Evolutionary conservation across 2,113 vertebrate genomes (phyloP).

Genomic region (Oncorhynchus keta): DNA sequence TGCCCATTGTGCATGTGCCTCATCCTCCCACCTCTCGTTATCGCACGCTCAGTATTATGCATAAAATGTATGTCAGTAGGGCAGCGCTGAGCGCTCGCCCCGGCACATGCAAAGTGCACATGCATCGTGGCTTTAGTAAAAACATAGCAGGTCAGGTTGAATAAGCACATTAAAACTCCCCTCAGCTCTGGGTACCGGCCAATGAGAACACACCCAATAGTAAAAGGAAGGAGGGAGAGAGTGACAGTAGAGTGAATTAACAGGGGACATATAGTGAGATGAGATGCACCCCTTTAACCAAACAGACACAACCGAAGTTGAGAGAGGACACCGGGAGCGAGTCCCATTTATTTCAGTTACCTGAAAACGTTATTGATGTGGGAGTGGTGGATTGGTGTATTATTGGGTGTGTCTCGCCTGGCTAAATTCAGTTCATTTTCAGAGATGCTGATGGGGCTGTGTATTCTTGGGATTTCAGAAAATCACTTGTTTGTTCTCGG

Average conservation of each 20-base stretch:
- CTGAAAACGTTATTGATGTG: slow-evolving; percentile 73
- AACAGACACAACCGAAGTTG: slow-evolving; percentile 58
- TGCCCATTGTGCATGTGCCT: slow-evolving; percentile 74
- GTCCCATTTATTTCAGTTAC: slow-evolving; percentile 67
- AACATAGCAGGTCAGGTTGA: slow-evolving; percentile 50
- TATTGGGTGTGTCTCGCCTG: slow-evolving; percentile 32
- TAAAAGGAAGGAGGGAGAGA: slow-evolving; percentile 46
- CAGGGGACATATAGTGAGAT: slow-evolving; percentile 33
- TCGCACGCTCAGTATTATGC: slow-evolving; percentile 66
- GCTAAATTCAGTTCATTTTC: slow-evolving; percentile 33
- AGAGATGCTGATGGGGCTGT: slow-evolving; percentile 44
- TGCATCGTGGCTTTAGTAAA: slow-evolving; percentile 68
- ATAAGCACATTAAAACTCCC: slow-evolving; percentile 65
- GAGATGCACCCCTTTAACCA: slow-evolving; percentile 39
- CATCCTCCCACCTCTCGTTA: slow-evolving; percentile 47
- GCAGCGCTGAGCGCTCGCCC: slow-evolving; percentile 61
- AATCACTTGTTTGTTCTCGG: slow-evolving; percentile 47
- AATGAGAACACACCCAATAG: slow-evolving; percentile 66
- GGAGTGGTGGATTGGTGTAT: slow-evolving; percentile 65
- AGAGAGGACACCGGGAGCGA: slow-evolving; percentile 38
- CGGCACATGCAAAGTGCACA: slow-evolving; percentile 76
- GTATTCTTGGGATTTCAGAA: slow-evolving; percentile 56
- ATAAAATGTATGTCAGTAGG: slow-evolving; percentile 85
- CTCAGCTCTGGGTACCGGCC: slow-evolving; percentile 58
- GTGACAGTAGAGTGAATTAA: slow-evolving; percentile 21